Base-by-base conservation (phyloP, 2,797 vertebrate genomes). In the Tokudaia tokunoshimensis region DNA sequence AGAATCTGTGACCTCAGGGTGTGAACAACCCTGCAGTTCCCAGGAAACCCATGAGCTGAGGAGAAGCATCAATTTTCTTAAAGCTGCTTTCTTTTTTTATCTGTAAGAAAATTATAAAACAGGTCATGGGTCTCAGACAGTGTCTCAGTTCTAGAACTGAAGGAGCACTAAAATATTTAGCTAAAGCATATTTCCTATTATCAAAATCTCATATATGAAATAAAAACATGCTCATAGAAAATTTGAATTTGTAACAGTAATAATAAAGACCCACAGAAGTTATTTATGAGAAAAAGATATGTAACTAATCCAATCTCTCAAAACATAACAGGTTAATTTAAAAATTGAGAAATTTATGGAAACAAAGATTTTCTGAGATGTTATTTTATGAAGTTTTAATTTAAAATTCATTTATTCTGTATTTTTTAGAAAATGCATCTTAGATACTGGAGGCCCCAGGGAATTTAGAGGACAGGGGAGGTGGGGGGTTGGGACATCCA, bases 21-120 rank as follows among this genome's bases (percentile, higher is more conserved):
- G 52, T 83, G 80, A 92, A 86, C 59, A 88, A 83, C 94, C 67
- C 72, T 88, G 76, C 86, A 96, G 95, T 96, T 97, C 89, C 87
- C 72, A 94, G 76, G 96, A 96, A 97, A 95, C 44, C 78, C 83
- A 50, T 72, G 88, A 96, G 7, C 81, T 92, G 76, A 44, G 44
- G 52, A 92, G 65, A 96, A 57, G 59, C 47, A 95, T 94, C 59
- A 87, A 87, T 96, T 92, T 95, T 26, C 63, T 95, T 78, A 63
- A 86, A 95, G 81, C 57, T 89, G 57, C 87, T 94, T 80, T 89
- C 74, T 87, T 59, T 95, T 57, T 93, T 89, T 44, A 89, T 89
- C 95, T 8, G 94, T 79, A 94, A 94, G 87, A 82, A 82, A 96
- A 93, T 14, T 41, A 81, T 72, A 76, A 78, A 79, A 55, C 47